Base-by-base conservation (phyloP, 1,140 invertebrate genomes). In the Orius insidiosus region DNA sequence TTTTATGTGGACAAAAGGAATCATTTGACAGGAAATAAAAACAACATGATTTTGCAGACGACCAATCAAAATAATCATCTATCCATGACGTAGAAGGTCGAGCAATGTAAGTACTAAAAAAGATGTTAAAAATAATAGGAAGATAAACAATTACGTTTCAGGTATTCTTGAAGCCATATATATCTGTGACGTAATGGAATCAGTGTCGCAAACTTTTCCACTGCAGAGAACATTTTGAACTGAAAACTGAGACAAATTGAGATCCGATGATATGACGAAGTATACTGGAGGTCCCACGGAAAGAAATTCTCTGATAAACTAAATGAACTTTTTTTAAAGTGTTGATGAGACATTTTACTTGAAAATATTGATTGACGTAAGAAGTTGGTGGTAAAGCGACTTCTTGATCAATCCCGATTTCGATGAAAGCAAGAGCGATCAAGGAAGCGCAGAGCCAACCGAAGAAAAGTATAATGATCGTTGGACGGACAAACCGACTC, bases 371-470 rank as follows among this genome's bases (percentile, higher is more conserved):
- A 40, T 89, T 62, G 24, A 96, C 84, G 64, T 87, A 95, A 52
- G 89, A 95, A 59, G 93, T 89, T 58, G 93, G 79, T 0, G 95
- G 90, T 86, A 99, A 95, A 1, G 93, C 93, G 1, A 98, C 66
- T 60, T 95, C 87, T 65, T 97, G 90, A 61, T 99, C 89, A 0
- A 99, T 63, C 3, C 95, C 95, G 48, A 98, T 78, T 51, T 89
- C 81, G 47, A 98, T 82, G 56, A 81, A 76, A 0, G 86, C 80
- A 4, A 89, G 67, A 8, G 95, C 78, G 6, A 85, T 76, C 19
- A 93, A 71, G 40, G 86, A 93, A 0, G 76, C 71, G 56, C 87
- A 92, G 9, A 94, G 66, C 87, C 87, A 96, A 0, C 76, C 84
- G 56, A 85, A 81, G 69, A 97, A 97, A 3, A 87, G 55, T 4